phyloP scores from a whole-genome alignment of 1,140 invertebrate genomes.

The Conus betulinus region DNA sequence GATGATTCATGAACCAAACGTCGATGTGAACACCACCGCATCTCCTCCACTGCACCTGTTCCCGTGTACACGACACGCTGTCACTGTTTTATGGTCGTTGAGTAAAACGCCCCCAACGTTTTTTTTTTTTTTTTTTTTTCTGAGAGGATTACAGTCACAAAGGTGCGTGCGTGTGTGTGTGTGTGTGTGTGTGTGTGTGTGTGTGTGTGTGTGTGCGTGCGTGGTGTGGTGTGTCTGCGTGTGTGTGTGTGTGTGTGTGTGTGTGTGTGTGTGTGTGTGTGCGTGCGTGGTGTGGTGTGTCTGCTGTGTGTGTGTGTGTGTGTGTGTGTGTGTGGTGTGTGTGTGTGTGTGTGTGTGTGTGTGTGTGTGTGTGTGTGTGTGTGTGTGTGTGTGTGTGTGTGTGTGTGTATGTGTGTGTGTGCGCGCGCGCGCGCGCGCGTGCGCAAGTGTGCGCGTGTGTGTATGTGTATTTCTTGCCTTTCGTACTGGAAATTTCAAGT shows the following conservation, averaged over 20 bases:
- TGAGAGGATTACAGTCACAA: too few relatives aligned
- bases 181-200: slow-evolving; percentile 25
- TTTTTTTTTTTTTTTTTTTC: too few relatives aligned
- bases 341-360: slow-evolving; percentile 22
- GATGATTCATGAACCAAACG: too few relatives aligned
- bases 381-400: slow-evolving; percentile 18
- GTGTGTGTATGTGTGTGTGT: slow-evolving; percentile 3
- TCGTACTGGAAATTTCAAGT: too few relatives aligned
- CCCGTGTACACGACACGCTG: too few relatives aligned
- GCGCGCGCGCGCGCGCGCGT: too few relatives aligned
- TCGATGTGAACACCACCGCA: too few relatives aligned
- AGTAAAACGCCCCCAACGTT: not conserved
- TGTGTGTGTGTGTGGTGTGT: not conserved
- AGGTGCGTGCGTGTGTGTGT: not conserved
- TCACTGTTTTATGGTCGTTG: too few relatives aligned
- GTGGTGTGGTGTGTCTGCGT: too few relatives aligned
- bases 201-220: not conserved
- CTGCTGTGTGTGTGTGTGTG: slow-evolving; percentile 22
- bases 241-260: slow-evolving; percentile 18
- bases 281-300: not conserved
- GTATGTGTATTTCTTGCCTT: not conserved
- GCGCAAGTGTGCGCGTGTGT: too few relatives aligned
- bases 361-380: not conserved
- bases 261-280: slow-evolving; percentile 5
- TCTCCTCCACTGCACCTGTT: too few relatives aligned